A percentile compares a stretch with the other conserved stretches of the same genome.
phyloP scores from a whole-genome alignment of 1,140 invertebrate species.

The Andricus grossulariae region DNA sequence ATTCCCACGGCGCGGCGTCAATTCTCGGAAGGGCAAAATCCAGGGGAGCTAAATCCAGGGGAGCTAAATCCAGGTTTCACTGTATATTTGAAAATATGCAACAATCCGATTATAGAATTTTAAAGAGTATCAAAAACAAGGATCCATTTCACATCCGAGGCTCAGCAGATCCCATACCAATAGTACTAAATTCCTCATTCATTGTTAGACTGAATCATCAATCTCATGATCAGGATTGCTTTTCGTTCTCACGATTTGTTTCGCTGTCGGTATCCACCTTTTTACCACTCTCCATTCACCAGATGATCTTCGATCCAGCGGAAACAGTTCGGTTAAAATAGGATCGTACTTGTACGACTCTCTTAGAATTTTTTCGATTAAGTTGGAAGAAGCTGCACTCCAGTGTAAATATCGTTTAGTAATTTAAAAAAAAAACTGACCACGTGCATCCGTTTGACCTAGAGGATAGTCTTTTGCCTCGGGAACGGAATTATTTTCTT shows the following conservation, averaged over 20 bases:
- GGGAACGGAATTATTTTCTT: not conserved
- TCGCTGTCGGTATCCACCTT: not conserved
- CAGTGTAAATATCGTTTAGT: slow-evolving; percentile 30
- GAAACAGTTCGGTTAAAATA: slow-evolving; percentile 20
- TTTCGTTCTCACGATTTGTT: not conserved
- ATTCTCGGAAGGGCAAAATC: no score
- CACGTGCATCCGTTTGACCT: slow-evolving; percentile 39
- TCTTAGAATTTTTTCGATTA: not conserved
- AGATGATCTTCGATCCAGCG: not conserved
- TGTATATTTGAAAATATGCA: no score
- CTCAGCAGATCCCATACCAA: no score
- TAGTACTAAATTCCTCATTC: not conserved
- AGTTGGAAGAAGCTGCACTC: slow-evolving; percentile 8
- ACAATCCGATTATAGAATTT: not conserved
- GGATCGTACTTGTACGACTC: not conserved
- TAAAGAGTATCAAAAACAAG: not conserved
- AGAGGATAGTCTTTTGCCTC: not conserved
- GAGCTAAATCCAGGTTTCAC: no score
- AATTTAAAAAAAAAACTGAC: not conserved
- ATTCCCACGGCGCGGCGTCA: no score
- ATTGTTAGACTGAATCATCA: not conserved
- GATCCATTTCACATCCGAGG: no score
- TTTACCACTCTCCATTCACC: not conserved
- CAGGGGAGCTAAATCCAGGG: no score
- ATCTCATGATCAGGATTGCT: not conserved